Conservation (phyloP, 1,140 invertebrate genomes). For the Elymnias hypermnestra region DNA sequence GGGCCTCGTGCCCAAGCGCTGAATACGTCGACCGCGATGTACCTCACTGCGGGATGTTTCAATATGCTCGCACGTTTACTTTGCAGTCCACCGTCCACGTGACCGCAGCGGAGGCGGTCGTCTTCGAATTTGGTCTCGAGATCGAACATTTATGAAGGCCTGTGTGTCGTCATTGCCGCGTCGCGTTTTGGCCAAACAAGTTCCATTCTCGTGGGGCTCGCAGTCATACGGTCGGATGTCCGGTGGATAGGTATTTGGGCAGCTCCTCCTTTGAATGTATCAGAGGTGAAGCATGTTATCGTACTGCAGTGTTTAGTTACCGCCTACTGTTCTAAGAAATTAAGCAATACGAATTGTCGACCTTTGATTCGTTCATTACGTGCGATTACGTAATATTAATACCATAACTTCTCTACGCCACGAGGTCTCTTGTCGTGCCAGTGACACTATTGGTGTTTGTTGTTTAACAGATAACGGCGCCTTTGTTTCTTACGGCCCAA, state of each 20-base stretch:
- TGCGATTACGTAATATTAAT: constrained; percentile 5
- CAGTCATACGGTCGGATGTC: constrained; percentile 11
- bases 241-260: constrained; percentile 16
- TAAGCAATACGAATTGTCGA: neutral
- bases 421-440: constrained; percentile 1
- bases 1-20: too few species aligned
- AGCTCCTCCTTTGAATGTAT: constrained; percentile 7
- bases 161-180: neutral
- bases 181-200: neutral
- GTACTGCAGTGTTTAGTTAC: too few species aligned
- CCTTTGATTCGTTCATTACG: constrained; percentile 2
- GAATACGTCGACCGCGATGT: too few species aligned
- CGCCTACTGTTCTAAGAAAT: too few species aligned
- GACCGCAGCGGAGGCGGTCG: too few species aligned
- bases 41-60: too few species aligned
- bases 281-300: too few species aligned
- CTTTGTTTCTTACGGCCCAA: too few species aligned
- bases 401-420: constrained; percentile 1
- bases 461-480: neutral
- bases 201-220: neutral
- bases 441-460: constrained; percentile 3
- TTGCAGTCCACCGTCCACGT: too few species aligned
- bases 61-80: too few species aligned
- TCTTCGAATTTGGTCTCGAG: too few species aligned
- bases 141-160: too few species aligned